phyloP scores from a whole-genome alignment of 2,888 invertebrate genomes.

The Plagodis dolabraria region DNA sequence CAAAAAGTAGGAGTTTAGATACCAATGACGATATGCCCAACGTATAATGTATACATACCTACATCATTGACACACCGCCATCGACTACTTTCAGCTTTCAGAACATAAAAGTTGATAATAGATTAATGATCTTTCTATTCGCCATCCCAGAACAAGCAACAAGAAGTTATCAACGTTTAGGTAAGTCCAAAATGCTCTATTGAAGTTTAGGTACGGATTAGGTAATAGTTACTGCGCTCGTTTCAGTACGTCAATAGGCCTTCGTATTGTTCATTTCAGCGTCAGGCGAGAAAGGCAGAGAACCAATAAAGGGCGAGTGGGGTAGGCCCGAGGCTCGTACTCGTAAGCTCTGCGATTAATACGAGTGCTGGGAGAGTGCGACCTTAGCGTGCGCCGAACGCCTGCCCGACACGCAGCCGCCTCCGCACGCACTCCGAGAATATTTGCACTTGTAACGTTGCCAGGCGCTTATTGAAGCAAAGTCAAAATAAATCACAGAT shows the following conservation, averaged over 20 bases:
- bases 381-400: constrained; percentile 75
- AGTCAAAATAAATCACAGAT: background rate
- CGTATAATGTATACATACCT: no score
- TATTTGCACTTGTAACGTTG: constrained; percentile 60
- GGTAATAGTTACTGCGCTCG: background rate
- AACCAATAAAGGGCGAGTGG: constrained; percentile 68
- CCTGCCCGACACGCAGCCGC: constrained; percentile 59
- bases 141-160: no score
- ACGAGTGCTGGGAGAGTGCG: constrained; percentile 61
- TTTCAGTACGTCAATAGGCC: constrained; percentile 52
- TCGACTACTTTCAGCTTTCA: no score
- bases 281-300: constrained; percentile 56
- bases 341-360: constrained; percentile 57
- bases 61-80: no score
- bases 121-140: no score
- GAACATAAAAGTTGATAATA: no score
- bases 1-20: no score
- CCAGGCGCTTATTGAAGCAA: constrained; percentile 56
- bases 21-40: no score
- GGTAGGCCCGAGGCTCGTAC: constrained; percentile 43
- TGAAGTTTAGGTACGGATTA: background rate
- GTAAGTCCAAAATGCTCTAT: background rate
- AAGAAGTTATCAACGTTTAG: no score
- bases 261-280: constrained; percentile 63
- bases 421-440: constrained; percentile 59